Evolutionary conservation across 2,113 vertebrate species (phyloP).

Genomic region (Nothobranchius furzeri): DNA sequence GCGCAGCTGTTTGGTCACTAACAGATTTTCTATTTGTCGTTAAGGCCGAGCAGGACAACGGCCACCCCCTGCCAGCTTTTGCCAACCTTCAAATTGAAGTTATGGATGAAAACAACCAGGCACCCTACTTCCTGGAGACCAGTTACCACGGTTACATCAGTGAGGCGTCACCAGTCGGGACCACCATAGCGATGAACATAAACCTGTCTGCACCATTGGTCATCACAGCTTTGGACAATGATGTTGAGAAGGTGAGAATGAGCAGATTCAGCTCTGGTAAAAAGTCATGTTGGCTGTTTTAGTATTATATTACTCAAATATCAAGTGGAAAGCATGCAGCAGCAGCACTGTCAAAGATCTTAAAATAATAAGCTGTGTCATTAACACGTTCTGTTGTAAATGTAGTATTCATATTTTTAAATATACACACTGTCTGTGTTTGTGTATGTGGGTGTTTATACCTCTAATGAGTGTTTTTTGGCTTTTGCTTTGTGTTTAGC

Average conservation of each 20-base stretch:
- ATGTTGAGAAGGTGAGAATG: slow-evolving; percentile 89
- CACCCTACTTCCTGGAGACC: slow-evolving; percentile 88
- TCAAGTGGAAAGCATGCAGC: no score
- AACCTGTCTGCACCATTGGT: slow-evolving; percentile 85
- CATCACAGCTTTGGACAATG: slow-evolving; percentile 91
- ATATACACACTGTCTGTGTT: neutral
- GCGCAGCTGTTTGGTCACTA: neutral
- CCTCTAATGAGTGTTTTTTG: neutral
- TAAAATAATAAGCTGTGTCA: neutral
- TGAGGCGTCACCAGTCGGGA: slow-evolving; percentile 90
- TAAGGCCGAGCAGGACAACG: slow-evolving; percentile 97
- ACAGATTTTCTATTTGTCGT: slow-evolving; percentile 9
- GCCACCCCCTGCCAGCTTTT: slow-evolving; percentile 94
- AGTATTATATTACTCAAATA: no score
- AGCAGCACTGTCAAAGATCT: neutral
- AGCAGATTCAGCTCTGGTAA: neutral
- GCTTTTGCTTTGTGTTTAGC: slow-evolving; percentile 66
- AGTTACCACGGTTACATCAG: slow-evolving; percentile 91
- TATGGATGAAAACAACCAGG: slow-evolving; percentile 95
- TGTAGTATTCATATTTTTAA: no score
- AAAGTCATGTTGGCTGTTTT: no score
- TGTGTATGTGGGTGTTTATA: neutral
- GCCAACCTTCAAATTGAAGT: slow-evolving; percentile 95
- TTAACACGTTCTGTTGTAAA: no score
- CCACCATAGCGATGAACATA: slow-evolving; percentile 82